Base-by-base conservation (phyloP, 2,797 vertebrate species). In the Platyrinchus mystaceus region DNA sequence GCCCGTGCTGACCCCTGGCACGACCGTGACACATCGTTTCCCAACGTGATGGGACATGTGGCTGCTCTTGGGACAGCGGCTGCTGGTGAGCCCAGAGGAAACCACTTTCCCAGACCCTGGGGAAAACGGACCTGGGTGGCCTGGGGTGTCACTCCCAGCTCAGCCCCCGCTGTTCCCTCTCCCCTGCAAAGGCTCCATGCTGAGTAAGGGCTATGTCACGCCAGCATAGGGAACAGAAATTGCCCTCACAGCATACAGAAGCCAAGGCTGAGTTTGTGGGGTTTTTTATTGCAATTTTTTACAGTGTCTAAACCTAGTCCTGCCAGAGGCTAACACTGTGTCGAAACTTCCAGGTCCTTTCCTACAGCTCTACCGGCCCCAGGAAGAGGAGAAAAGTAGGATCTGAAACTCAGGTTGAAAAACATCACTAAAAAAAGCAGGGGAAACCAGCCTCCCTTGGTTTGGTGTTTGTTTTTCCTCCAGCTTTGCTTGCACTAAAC, bases 331-430 rank as follows among this genome's bases (percentile, higher is more conserved):
- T 41, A 58, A 59, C 14, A 10, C 75, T 64, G 37, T 6, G 34
- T 53, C 11, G 37, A 87, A 89, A 63, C 63, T 36, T 89, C 76
- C 43, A 7, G 0, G 12, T 41, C 39, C 71, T 94, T 76, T 53
- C 75, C 93, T 75, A 56, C 69, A 58, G 49, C 81, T 89, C 74
- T 63, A 28, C 19, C 36, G 15, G 2, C 21, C 12, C 28, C 8
- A n/a, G 36, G 36, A 82, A 39, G 46, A 83, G 73, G 43, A 66
- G 52, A 74, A 83, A 68, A 84, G 67, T 59, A 82, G 87, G 66
- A 84, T 90, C 60, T 56, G 58, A 89, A 94, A 77, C n/a, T 67
- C 44, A 27, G 23, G 21, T 56, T 91, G 28, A 93, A 90, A 95
- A 92, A 80, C 13, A 34, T 12, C 7, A 15, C 52, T 84, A 68